A percentile compares a stretch with the other conserved stretches of the same genome.
phyloP scores from a whole-genome alignment of 2,888 invertebrate species.

The Phragmatobia fuliginosa region DNA sequence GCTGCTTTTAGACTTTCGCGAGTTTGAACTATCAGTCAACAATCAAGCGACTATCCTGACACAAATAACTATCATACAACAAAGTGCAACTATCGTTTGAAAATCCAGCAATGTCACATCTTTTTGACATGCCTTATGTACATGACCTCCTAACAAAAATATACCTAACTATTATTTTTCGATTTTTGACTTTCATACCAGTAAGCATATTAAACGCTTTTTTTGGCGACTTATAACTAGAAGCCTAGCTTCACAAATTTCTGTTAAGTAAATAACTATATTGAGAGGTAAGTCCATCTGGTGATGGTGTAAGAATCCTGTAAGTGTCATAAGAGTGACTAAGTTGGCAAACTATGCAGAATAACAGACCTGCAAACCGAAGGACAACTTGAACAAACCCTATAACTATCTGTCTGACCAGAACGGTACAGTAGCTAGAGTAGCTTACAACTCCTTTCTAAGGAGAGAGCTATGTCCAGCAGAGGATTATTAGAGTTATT shows the following conservation, averaged over 20 bases:
- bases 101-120: constrained; percentile 6
- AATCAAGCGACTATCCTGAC: neutral
- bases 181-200: constrained; percentile 36
- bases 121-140: constrained; percentile 34
- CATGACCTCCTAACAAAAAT: constrained; percentile 32
- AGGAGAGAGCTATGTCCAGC: no score
- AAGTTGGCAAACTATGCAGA: no score
- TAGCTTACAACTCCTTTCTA: no score
- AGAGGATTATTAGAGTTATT: no score
- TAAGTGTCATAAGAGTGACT: no score
- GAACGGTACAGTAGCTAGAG: no score
- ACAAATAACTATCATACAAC: neutral
- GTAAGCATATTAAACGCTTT: neutral
- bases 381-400: no score
- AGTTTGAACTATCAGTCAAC: constrained; percentile 4
- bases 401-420: no score
- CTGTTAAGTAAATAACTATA: neutral
- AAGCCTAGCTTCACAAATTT: constrained; percentile 21
- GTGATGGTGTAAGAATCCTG: no score
- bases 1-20: no score
- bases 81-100: constrained; percentile 3
- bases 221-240: constrained; percentile 11
- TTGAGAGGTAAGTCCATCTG: neutral
- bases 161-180: constrained; percentile 20
- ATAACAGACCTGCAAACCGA: no score